Base-by-base conservation (phyloP, 2,888 invertebrate species). In the Agapostemon virescens region DNA sequence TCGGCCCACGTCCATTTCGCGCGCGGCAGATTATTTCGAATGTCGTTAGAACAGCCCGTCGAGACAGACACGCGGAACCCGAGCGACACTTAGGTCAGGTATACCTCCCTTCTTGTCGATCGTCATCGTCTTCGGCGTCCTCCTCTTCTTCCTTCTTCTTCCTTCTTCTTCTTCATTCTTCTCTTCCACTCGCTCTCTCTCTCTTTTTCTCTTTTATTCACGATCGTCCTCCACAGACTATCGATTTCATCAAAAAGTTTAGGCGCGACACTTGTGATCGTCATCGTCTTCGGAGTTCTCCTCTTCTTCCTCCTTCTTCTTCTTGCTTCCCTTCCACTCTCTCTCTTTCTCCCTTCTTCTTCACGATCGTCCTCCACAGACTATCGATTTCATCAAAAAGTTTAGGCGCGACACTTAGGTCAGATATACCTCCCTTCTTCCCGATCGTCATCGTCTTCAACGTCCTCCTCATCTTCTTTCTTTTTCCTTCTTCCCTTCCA, bases 21-120 rank as follows among this genome's bases (percentile, higher is more conserved):
- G 80, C 84, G 72, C 73, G 77, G 64, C 84, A 84, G 86, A 86
- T 86, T 86, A 86, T 85, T 86, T 85, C 78, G 85, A 84, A 85
- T 82, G 86, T 86, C 81, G 82, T 84, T 81, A 86, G 77, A 76
- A 40, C 72, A 69, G 66, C 42, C 63, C 49, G 77, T 73, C 69
- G 79, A 72, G 66, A 67, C 68, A 77, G 66, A 84, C 78, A 74
- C 81, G 82, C 73, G 69, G 63, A 74, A 66, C 79, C 79, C 79
- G 75, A 58, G 5, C 74, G 69, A 66, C 42, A 36, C 79, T 66
- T 84, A 81, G 83, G 76, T 83, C 84, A 77, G 74, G 84, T 71
- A 70, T 63, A 36, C 33, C 20, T 33, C 23, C 64, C 38, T 20
- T 33, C 17, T 11, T 17, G 13, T 30, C 63, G 67, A 49, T 66